Conservation (phyloP, 1,140 invertebrate species). For the Anastrepha obliqua region DNA sequence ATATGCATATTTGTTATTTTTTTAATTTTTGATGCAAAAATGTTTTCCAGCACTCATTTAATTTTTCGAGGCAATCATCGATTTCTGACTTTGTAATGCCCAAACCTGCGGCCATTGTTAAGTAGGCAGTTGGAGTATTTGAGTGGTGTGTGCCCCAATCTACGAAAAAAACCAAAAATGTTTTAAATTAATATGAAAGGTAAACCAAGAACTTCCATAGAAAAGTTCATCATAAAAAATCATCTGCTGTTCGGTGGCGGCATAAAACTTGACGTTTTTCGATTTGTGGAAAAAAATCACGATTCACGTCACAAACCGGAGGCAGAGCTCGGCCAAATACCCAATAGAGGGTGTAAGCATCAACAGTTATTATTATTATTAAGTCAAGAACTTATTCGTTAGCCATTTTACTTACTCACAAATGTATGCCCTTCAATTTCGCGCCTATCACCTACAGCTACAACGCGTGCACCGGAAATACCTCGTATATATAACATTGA, state of each 20-base stretch:
- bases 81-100: conserved; percentile 68
- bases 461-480: conserved; percentile 71
- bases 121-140: conserved; percentile 63
- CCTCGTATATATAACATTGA: conserved; percentile 72
- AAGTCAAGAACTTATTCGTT: neutral
- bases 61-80: conserved; percentile 68
- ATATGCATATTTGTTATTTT: neutral
- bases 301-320: no score
- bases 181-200: neutral
- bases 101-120: conserved; percentile 71
- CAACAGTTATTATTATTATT: no score
- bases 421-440: conserved; percentile 68
- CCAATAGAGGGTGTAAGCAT: no score
- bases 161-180: conserved; percentile 56
- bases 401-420: conserved; percentile 58
- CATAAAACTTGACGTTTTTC: no score
- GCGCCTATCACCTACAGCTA: conserved; percentile 64
- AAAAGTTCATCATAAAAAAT: neutral
- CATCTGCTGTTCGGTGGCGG: no score
- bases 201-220: neutral
- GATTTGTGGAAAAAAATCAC: no score
- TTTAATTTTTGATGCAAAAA: neutral
- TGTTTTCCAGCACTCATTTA: conserved; percentile 66
- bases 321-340: no score
- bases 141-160: conserved; percentile 71